Evolutionary conservation across 2,113 vertebrate genomes (phyloP).

Genomic region (Tachycineta bicolor): DNA sequence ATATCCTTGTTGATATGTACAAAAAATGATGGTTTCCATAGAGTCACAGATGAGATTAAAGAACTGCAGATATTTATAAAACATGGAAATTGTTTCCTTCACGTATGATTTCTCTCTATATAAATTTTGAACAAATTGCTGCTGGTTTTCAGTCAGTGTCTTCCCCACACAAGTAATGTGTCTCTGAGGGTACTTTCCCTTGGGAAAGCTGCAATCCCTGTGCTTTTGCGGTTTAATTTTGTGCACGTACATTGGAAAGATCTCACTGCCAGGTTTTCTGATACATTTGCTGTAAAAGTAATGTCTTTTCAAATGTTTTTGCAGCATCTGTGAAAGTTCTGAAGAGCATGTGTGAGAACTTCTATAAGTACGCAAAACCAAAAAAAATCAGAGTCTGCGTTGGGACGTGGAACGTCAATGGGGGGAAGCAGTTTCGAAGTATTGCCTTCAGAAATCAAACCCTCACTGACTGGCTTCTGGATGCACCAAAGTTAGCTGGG

Average conservation of each 20-base stretch:
- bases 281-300: not conserved
- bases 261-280: not conserved
- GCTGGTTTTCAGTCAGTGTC: not conserved
- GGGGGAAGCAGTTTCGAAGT: slow-evolving; percentile 96
- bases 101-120: not conserved
- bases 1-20: not conserved
- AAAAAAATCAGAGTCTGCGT: slow-evolving; percentile 89
- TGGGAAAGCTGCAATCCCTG: not conserved
- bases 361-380: slow-evolving; percentile 91
- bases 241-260: not conserved
- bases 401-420: slow-evolving; percentile 97
- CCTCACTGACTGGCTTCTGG: slow-evolving; percentile 96
- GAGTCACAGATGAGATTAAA: not conserved
- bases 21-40: not conserved
- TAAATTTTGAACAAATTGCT: not conserved
- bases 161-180: not conserved
- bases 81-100: not conserved
- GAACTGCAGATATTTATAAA: not conserved
- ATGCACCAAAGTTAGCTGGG: slow-evolving; percentile 90
- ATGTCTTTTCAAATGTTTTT: slow-evolving; percentile 26
- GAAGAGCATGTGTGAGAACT: slow-evolving; percentile 94
- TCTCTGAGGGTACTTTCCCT: not conserved
- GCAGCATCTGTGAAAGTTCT: slow-evolving; percentile 93
- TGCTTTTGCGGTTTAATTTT: not conserved
- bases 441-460: slow-evolving; percentile 98